These are phyloP conservation scores for Tiliacea aurago DNA, from an alignment of 2,888 invertebrate species.

Conservation along the genomic window DNA sequence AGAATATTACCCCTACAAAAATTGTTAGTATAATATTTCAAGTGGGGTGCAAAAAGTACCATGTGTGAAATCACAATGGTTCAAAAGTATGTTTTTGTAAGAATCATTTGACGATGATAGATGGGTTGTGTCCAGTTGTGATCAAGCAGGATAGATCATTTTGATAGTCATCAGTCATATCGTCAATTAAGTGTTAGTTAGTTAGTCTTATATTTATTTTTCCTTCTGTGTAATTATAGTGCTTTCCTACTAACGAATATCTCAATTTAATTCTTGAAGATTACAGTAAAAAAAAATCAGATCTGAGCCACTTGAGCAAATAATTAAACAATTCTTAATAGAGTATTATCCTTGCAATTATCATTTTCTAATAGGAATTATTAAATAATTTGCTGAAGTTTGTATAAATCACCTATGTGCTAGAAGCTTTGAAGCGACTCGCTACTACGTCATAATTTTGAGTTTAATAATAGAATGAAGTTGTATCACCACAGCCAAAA, in stretches of 20 bases:
- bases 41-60: conserved; percentile 84
- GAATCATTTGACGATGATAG: conserved; percentile 77
- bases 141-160: conserved; percentile 37
- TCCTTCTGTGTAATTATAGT: neutral
- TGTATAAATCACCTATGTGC: neutral
- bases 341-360: neutral
- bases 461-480: neutral
- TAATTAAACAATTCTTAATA: neutral
- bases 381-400: neutral
- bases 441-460: neutral
- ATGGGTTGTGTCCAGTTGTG: conserved; percentile 68
- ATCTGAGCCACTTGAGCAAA: neutral
- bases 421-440: neutral
- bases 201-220: neutral
- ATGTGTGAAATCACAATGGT: conserved; percentile 88
- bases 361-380: neutral
- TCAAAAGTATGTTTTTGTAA: conserved; percentile 79
- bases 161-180: conserved; percentile 40
- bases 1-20: conserved; percentile 86
- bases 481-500: neutral
- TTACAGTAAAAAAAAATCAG: no score
- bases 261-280: neutral
- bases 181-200: neutral
- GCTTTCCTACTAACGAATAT: neutral
- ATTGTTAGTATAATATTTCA: conserved; percentile 89